Evolutionary conservation across 2,797 vertebrate species (phyloP).

Genomic region (Micropoecilia bifurca): DNA sequence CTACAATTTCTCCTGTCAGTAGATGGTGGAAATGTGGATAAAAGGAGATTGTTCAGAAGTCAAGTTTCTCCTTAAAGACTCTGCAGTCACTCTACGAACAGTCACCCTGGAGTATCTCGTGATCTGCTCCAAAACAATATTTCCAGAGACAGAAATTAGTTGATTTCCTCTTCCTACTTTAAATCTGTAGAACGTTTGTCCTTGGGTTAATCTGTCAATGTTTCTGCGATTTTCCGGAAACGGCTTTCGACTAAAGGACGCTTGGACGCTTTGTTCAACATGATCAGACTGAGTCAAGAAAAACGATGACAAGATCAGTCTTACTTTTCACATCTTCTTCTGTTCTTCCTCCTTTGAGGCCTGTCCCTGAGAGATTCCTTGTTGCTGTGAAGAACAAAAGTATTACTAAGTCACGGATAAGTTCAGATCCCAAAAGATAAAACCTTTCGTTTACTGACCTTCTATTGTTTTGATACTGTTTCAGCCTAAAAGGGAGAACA

Average conservation of each 20-base stretch:
- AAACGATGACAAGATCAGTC: constrained; percentile 48
- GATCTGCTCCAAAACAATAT: not conserved
- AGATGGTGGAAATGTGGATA: not conserved
- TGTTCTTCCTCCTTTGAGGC: constrained; percentile 83
- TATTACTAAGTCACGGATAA: constrained; percentile 23
- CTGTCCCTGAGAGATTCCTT: constrained; percentile 39
- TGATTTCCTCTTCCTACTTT: not conserved
- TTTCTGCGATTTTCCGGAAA: constrained; percentile 3
- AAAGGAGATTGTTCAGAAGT: too few relatives aligned
- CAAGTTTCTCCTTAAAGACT: too few relatives aligned
- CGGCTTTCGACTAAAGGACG: constrained; percentile 11
- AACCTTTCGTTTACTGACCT: constrained; percentile 61
- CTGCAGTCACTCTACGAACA: not conserved
- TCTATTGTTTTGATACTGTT: constrained; percentile 22
- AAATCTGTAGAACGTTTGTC: not conserved
- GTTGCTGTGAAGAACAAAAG: constrained; percentile 39
- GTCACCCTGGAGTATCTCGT: not conserved
- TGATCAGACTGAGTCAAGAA: constrained; percentile 10
- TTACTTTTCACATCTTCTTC: constrained; percentile 85
- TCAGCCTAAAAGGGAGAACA: constrained; percentile 48
- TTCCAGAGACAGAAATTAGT: not conserved
- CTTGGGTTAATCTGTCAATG: not conserved
- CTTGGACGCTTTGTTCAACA: not conserved
- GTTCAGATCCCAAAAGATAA: constrained; percentile 10
- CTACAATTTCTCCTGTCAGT: not conserved